phyloP scores from a whole-genome alignment of 2,113 vertebrate species.

The Deroptyus accipitrinus region DNA sequence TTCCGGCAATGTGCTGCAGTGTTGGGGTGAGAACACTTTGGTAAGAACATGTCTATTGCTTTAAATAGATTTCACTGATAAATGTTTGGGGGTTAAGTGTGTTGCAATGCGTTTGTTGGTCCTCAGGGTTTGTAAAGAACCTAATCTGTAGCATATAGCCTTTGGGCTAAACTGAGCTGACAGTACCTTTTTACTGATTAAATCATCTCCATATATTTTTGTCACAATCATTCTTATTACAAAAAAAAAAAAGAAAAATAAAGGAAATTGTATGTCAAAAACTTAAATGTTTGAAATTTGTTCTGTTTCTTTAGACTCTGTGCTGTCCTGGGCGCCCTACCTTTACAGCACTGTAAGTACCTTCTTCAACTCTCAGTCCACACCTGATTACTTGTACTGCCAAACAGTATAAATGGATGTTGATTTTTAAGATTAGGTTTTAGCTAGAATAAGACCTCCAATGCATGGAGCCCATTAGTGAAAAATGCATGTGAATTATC shows the following conservation, averaged over 20 bases:
- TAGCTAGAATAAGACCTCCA: background rate
- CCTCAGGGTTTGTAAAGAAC: background rate
- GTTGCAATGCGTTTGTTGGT: background rate
- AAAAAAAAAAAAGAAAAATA: background rate
- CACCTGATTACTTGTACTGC: background rate
- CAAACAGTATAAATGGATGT: background rate
- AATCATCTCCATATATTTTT: background rate
- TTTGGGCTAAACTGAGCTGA: background rate
- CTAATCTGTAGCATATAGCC: background rate
- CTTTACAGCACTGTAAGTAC: constrained; percentile 93
- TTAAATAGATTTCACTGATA: background rate
- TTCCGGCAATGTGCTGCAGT: background rate
- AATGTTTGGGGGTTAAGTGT: background rate
- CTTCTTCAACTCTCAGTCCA: background rate
- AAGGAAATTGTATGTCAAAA: background rate
- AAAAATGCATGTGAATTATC: background rate
- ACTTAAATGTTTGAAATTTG: background rate
- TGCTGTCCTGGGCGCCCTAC: constrained; percentile 94
- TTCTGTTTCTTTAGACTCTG: constrained; percentile 83
- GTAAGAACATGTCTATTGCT: background rate
- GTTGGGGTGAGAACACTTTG: background rate
- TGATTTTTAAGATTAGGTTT: background rate
- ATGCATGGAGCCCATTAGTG: background rate
- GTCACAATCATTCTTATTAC: background rate
- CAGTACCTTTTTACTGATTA: background rate